Conservation (phyloP, 2,113 vertebrate species). For the Prochilodus magdalenae region DNA sequence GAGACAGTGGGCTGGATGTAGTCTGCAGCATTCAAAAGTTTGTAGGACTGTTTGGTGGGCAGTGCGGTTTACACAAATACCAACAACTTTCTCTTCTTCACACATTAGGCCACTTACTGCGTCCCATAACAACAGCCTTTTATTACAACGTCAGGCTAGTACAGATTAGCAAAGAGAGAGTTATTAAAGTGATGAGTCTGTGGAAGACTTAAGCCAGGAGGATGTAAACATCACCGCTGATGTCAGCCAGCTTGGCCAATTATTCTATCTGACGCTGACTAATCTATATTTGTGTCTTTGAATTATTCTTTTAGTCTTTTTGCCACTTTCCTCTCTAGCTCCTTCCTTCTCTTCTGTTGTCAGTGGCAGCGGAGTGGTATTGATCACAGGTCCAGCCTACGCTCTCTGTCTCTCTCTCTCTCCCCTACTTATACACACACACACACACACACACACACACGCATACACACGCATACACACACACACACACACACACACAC, state of each 20-base stretch:
- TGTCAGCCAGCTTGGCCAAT: conserved; percentile 13
- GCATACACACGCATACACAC: too few species aligned
- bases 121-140: background rate
- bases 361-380: conserved; percentile 18
- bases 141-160: background rate
- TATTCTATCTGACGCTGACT: conserved; percentile 36
- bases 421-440: conserved; percentile 8
- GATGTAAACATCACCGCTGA: conserved; percentile 19
- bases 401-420: conserved; percentile 34
- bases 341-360: background rate
- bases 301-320: conserved; percentile 8
- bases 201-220: conserved; percentile 19
- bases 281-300: conserved; percentile 33
- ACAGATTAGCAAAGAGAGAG: background rate
- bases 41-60: too few species aligned
- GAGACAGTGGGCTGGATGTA: background rate
- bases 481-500: background rate
- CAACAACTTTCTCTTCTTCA: background rate
- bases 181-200: background rate
- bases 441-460: too few species aligned
- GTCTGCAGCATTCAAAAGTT: background rate
- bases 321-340: background rate
- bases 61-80: too few species aligned
- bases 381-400: conserved; percentile 32
- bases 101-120: background rate